These are phyloP conservation scores for Iguana delicatissima DNA, from an alignment of 2,797 vertebrate genomes.

Conservation along the genomic window DNA sequence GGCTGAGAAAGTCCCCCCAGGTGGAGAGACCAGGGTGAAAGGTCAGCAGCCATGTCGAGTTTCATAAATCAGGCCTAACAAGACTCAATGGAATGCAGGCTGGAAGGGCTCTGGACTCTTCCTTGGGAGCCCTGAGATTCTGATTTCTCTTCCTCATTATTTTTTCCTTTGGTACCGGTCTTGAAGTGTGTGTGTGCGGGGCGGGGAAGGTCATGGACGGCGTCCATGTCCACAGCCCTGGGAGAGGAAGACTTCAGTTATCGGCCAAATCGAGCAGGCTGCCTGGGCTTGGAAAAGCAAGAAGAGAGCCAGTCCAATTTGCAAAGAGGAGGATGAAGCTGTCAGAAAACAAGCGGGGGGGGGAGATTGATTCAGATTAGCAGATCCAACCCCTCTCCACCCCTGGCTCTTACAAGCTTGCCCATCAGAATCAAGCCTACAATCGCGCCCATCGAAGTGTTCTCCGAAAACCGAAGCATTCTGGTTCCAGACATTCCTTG, in stretches of 20 bases:
- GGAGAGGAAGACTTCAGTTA: background rate
- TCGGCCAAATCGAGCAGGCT: background rate
- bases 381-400: background rate
- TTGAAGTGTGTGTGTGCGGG: background rate
- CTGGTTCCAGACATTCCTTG: background rate
- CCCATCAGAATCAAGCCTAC: background rate
- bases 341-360: background rate
- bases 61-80: conserved; percentile 65
- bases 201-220: background rate
- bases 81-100: conserved; percentile 35
- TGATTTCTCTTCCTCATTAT: background rate
- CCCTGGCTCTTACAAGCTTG: background rate
- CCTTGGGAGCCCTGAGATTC: background rate
- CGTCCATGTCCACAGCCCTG: background rate
- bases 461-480: background rate
- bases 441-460: background rate
- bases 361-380: background rate
- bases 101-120: background rate
- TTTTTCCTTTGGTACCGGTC: background rate
- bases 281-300: background rate
- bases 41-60: conserved; percentile 63
- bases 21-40: conserved; percentile 40
- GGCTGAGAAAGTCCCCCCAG: conserved; percentile 24
- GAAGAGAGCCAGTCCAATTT: background rate
- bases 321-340: background rate